Evolutionary conservation across 2,888 invertebrate genomes (phyloP), one percentile per base, ranked within the genome.

Genomic region (Nephrotoma guestfalica): DNA sequence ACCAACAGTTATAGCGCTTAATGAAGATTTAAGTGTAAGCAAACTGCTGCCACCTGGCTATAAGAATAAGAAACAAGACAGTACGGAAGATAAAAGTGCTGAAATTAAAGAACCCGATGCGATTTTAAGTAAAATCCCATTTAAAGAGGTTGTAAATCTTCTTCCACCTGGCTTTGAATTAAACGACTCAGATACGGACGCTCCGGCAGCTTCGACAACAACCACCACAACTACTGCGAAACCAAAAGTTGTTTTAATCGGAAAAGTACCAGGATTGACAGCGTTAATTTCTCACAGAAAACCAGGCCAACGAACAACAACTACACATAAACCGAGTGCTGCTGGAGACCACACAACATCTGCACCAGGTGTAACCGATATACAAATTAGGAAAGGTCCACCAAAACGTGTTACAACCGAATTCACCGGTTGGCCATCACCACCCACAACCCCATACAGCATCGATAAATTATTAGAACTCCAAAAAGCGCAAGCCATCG

Each of bases 361-460:
- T 6, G 71, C 30, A 30, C 93, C 93, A 71, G 91, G 90, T 87
- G 91, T 92, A 0, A 92, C 93, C 0, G 90, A 92, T 0, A 96
- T 96, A 6, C 93, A 94, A 86, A 97, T 97, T 88, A 95, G 95
- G 88, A 96, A 96, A 91, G 97, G 97, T 88, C 97, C 97, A 94
- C 97, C 97, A 0, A 94, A 93, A 40, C 95, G 96, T 91, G 95
- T 95, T 40, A 96, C 96, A 7, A 97, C 97, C 18, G 97, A 96
- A 91, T 97, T 97, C 89, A 97, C 97, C 13, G 97, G 97, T 15
- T 97, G 97, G 97, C 97, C 97, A 11, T 96, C 96, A 0, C 95
- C 96, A 6, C 96, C 97, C 0, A 97, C 97, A 0, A 97, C 97
- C 0, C 96, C 97, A 0, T 94, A 97, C 88, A 96, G 96, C 0